Percentiles rank a stretch among this genome's conserved stretches.
Evolutionary conservation across 2,797 vertebrate species (phyloP).

Genomic region (Dendrocincla tyrannina): DNA sequence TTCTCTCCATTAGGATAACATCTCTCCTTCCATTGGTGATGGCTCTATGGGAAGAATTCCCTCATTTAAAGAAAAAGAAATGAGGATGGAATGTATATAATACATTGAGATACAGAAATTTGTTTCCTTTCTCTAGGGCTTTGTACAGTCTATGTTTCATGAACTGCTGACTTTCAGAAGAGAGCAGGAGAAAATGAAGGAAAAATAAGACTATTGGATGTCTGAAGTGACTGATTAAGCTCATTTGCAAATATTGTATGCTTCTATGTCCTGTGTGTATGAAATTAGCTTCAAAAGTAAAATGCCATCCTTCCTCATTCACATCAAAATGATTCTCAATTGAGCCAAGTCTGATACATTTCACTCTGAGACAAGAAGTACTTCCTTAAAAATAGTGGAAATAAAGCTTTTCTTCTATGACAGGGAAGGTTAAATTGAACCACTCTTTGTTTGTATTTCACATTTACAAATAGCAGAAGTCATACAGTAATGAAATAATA

Average conservation of each 20-base stretch:
- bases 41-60: neutral
- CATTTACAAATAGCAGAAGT: slow-evolving; percentile 50
- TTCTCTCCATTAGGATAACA: neutral
- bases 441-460: neutral
- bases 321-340: neutral
- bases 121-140: neutral
- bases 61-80: neutral
- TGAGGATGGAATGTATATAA: neutral
- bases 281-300: slow-evolving; percentile 6
- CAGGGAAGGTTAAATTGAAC: slow-evolving; percentile 39
- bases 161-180: neutral
- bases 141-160: neutral
- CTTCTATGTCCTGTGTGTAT: neutral
- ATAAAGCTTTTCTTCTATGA: slow-evolving; percentile 13
- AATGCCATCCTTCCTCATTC: neutral
- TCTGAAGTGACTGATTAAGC: neutral
- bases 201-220: neutral
- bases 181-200: neutral
- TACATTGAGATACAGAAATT: neutral
- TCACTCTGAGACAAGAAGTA: neutral
- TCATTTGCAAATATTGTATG: neutral
- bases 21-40: neutral
- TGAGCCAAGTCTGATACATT: neutral
- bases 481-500: slow-evolving; percentile 46
- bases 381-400: neutral